Evolutionary conservation across 2,113 vertebrate species (phyloP).

Genomic region (Varanus salvator): DNA sequence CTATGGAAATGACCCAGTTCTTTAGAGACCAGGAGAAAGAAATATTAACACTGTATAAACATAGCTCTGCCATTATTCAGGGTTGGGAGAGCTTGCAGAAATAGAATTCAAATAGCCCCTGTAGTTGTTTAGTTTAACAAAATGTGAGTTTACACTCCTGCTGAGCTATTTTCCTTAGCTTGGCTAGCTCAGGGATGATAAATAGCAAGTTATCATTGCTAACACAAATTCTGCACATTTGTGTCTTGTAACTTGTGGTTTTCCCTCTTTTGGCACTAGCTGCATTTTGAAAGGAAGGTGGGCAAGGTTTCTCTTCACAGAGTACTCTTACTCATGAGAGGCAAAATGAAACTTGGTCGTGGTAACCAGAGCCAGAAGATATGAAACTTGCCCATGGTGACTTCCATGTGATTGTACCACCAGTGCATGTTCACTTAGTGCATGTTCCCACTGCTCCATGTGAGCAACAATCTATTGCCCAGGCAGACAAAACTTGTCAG

Average conservation of each 20-base stretch:
- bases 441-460: background rate
- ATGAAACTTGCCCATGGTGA: background rate
- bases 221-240: background rate
- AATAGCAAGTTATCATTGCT: background rate
- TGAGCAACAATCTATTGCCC: background rate
- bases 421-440: no score
- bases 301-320: background rate
- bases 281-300: background rate
- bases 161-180: background rate
- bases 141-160: no score
- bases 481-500: background rate
- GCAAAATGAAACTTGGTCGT: background rate
- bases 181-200: background rate
- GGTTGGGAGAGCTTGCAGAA: background rate
- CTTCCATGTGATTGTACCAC: background rate
- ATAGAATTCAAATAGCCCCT: background rate
- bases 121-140: background rate
- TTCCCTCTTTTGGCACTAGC: background rate
- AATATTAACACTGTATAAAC: background rate
- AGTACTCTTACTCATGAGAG: background rate
- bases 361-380: background rate
- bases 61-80: background rate
- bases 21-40: background rate
- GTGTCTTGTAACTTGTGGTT: background rate
- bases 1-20: background rate